phyloP scores from a whole-genome alignment of 92 coral and sea anemone species.

The Diadumene lineata region DNA sequence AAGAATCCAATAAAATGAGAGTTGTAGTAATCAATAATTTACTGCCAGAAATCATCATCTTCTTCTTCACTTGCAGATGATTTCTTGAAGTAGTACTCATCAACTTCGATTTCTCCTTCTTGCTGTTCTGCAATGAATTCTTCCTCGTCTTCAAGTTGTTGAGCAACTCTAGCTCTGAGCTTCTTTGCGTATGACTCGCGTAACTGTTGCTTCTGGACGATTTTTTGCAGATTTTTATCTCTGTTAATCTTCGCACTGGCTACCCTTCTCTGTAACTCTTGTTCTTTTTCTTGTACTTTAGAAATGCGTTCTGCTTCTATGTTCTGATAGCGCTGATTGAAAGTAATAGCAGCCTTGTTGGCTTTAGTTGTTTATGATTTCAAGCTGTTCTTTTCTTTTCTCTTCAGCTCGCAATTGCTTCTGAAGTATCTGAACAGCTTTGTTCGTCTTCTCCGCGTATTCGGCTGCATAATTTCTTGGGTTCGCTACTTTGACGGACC shows the following conservation, averaged over 20 bases:
- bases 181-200: background rate
- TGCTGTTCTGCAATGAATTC: background rate
- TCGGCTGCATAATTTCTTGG: background rate
- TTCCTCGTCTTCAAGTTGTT: background rate
- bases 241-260: too few species aligned
- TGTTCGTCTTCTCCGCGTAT: background rate
- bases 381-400: constrained; percentile 10
- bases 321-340: background rate
- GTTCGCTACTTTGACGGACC: background rate
- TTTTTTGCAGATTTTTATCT: too few species aligned
- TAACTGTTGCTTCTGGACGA: constrained; percentile 10
- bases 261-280: constrained; percentile 6
- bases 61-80: background rate
- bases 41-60: background rate
- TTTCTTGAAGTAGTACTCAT: too few species aligned
- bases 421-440: background rate
- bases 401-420: too few species aligned
- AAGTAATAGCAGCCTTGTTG: background rate
- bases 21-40: too few species aligned
- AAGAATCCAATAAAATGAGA: too few species aligned
- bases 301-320: constrained; percentile 3
- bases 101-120: background rate
- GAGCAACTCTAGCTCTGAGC: constrained; percentile 14
- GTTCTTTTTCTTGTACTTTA: constrained; percentile 1
- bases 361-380: constrained; percentile 15